phyloP scores from a whole-genome alignment of 2,888 invertebrate species.

The Catocala sponsa region DNA sequence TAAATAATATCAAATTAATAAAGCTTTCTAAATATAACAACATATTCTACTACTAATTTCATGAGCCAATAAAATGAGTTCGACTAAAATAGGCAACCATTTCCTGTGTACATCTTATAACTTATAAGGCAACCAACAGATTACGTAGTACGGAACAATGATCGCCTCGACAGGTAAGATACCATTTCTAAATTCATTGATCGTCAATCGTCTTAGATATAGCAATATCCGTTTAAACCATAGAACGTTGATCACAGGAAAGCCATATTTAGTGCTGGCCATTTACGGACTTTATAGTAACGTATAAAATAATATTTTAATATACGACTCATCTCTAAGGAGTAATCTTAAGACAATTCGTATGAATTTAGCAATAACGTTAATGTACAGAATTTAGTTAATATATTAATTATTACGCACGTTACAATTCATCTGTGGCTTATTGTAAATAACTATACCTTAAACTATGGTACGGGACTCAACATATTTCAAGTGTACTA shows the following conservation, averaged over 20 bases:
- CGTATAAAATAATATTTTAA: too few relatives aligned
- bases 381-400: too few relatives aligned
- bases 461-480: too few relatives aligned
- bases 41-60: neutral
- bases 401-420: too few relatives aligned
- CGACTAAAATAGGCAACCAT: neutral
- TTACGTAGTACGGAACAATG: neutral
- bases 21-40: neutral
- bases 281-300: neutral
- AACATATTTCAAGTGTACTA: too few relatives aligned
- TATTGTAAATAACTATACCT: too few relatives aligned
- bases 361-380: too few relatives aligned
- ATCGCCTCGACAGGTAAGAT: neutral
- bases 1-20: too few relatives aligned
- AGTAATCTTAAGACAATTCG: too few relatives aligned
- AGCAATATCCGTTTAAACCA: conserved; percentile 1
- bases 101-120: neutral
- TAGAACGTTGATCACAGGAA: neutral
- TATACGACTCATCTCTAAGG: too few relatives aligned
- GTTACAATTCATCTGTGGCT: too few relatives aligned
- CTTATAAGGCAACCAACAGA: neutral
- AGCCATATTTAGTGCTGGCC: neutral
- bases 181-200: neutral
- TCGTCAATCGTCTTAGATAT: too few relatives aligned
- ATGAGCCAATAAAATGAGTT: neutral